Conservation (phyloP, 2,113 vertebrate genomes). For the Verasper variegatus region DNA sequence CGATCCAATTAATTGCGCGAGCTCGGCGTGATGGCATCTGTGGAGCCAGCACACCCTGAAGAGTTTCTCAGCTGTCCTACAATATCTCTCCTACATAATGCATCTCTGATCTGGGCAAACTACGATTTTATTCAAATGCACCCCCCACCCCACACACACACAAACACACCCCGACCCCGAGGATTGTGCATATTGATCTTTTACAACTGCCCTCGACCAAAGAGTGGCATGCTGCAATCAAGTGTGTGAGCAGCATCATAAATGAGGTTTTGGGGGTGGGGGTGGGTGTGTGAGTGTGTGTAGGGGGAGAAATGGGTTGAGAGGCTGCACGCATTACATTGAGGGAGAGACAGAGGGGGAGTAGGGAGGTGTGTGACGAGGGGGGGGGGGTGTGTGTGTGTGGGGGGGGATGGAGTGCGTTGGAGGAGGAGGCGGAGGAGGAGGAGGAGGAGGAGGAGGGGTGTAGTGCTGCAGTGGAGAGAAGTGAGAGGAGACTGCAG, state of each 20-base stretch:
- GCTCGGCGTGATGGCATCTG: conserved; percentile 7
- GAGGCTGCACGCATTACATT: conserved; percentile 55
- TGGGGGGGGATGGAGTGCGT: conserved; percentile 67
- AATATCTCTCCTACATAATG: not conserved
- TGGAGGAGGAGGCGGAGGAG: conserved; percentile 48
- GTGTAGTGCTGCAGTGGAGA: conserved; percentile 33
- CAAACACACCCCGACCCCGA: not conserved
- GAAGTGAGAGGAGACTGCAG: conserved; percentile 83
- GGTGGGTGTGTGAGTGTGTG: conserved; percentile 3
- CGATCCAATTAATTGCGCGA: conserved; percentile 49
- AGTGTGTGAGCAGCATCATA: conserved; percentile 82
- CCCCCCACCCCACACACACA: not conserved
- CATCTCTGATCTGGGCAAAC: conserved; percentile 19
- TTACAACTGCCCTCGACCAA: conserved; percentile 69
- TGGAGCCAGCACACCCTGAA: conserved; percentile 5
- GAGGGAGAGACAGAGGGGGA: conserved; percentile 33
- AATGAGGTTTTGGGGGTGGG: conserved; percentile 71
- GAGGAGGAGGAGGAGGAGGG: conserved; percentile 22
- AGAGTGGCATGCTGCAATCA: conserved; percentile 80
- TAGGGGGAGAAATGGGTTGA: conserved; percentile 47
- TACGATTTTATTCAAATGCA: conserved; percentile 28
- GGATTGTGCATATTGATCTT: conserved; percentile 76
- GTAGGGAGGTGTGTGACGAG: conserved; percentile 46
- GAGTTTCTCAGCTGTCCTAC: conserved; percentile 20
- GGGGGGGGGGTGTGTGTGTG: conserved; percentile 33